Evolutionary conservation across 2,113 vertebrate genomes (phyloP), one percentile per base, ranked within the genome.

Genomic region (Bubalus kerabau): DNA sequence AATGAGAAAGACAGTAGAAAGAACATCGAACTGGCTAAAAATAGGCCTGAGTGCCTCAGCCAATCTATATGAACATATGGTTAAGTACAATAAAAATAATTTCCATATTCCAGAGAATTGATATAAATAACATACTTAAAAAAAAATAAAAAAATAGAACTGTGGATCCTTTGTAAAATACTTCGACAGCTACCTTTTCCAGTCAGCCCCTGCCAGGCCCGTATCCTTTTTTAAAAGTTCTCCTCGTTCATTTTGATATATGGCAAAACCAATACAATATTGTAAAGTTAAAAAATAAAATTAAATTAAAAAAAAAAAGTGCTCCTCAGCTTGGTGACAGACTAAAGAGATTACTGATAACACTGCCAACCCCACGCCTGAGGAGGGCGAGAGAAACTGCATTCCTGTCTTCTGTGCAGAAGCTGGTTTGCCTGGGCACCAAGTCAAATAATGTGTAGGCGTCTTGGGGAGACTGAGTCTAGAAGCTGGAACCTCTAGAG

Each of bases 1-100:
- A 86, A 81, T 8, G 56, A 92, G 81, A 32, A 52, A 50, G n/a
- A 6, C 57, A 90, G 40, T 46, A 92, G 60, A 50, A 93, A 92
- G 76, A 82, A 91, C 59, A 90, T 80, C 59, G 85, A 84, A 36
- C 50, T n/a, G 59, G 52, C 90, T 95, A 92, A 96, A 97, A 90
- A 82, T 76, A 94, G 80, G 26, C n/a, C 71, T 56, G 57, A 23
- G 24, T 0, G 5, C 56, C 50, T 62, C 32, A 52, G 76, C 52
- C 85, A 88, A 40, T 32, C 81, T 88, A 74, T 88, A 48, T 23
- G 64, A 96, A 95, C 64, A 74, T 46, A 92, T 16, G 76, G n/a
- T 71, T 94, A 91, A 96, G 56, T 50, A 80, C 90, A 94, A 87
- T 97, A 94, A 80, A 95, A 52, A 28, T 62, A 62, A 85, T 86